A percentile compares a stretch with the other conserved stretches of the same genome.
phyloP scores from a whole-genome alignment of 2,888 invertebrate species.

The Heliconius aoede region DNA sequence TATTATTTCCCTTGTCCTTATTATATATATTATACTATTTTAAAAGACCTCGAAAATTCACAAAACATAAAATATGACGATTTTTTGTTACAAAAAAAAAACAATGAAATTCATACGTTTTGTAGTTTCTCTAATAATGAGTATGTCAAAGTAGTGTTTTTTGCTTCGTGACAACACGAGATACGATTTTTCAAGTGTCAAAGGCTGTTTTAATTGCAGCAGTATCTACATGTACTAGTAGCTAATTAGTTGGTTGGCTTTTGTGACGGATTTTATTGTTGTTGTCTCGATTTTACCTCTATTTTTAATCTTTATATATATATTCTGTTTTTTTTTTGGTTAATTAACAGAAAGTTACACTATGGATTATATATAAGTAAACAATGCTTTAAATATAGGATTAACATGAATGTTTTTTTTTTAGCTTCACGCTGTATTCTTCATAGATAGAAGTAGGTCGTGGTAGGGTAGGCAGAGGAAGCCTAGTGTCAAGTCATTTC shows the following conservation, averaged over 20 bases:
- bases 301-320: constrained; percentile 2
- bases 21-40: constrained; percentile 13
- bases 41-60: constrained; percentile 12
- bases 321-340: background rate
- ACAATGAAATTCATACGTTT: constrained; percentile 25
- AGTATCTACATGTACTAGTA: constrained; percentile 20
- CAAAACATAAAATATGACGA: constrained; percentile 11
- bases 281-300: constrained; percentile 25
- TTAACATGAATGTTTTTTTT: too few species aligned
- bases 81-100: background rate
- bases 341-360: constrained; percentile 5
- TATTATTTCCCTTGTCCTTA: constrained; percentile 8
- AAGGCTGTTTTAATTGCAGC: constrained; percentile 34
- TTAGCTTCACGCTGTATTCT: too few species aligned
- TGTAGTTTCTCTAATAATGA: constrained; percentile 28
- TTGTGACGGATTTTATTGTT: constrained; percentile 32
- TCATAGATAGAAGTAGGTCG: too few species aligned
- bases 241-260: constrained; percentile 37
- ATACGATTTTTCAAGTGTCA: constrained; percentile 32
- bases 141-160: constrained; percentile 21
- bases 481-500: too few species aligned
- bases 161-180: constrained; percentile 22
- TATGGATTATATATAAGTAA: too few species aligned
- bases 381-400: too few species aligned
- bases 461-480: too few species aligned